A percentile compares a stretch with the other conserved stretches of the same genome.
Evolutionary conservation across 2,113 vertebrate genomes (phyloP).

Genomic region (Numida meleagris): DNA sequence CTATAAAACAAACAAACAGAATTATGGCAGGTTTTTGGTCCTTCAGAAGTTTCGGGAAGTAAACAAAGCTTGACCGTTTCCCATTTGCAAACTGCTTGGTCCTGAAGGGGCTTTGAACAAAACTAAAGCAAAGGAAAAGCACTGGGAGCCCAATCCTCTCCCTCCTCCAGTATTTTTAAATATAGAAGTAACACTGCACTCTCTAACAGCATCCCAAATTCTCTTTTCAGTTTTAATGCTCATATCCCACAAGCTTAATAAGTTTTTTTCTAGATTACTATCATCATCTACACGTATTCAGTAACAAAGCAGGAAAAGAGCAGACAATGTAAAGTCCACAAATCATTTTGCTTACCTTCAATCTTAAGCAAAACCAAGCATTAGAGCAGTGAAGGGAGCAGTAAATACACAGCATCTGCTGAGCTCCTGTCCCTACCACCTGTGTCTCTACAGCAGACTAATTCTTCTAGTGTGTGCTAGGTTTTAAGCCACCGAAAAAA

Average conservation of each 20-base stretch:
- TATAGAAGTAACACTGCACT: neutral
- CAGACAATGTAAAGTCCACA: neutral
- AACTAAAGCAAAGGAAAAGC: neutral
- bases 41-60: neutral
- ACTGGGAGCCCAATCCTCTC: neutral
- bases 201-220: neutral
- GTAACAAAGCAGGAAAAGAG: neutral
- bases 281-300: neutral
- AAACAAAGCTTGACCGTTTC: neutral
- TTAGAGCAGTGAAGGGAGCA: neutral
- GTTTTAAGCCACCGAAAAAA: neutral
- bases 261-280: neutral
- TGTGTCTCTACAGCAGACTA: neutral
- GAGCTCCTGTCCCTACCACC: neutral
- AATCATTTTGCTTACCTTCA: neutral
- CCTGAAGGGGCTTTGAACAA: neutral
- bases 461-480: neutral
- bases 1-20: neutral
- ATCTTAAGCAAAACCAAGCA: neutral
- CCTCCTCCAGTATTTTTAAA: neutral
- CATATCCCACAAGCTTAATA: neutral
- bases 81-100: neutral
- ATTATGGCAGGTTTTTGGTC: neutral
- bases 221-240: neutral
- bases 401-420: neutral